phyloP scores from a whole-genome alignment of 1,140 invertebrate species.

The Heliconius hermathena region DNA sequence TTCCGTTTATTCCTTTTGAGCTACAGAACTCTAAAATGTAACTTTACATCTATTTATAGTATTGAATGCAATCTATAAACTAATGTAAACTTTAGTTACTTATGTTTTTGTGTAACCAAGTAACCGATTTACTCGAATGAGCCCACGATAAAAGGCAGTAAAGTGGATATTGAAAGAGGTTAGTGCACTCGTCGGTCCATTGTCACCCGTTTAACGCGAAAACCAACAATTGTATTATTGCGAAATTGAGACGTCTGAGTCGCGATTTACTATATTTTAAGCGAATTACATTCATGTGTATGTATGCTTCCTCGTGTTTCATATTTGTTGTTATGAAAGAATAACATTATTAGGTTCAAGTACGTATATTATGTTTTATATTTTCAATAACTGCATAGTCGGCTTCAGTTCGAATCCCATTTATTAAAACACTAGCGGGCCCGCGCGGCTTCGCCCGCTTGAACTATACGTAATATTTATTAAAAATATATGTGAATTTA shows the following conservation, averaged over 20 bases:
- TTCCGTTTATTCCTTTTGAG: too few relatives aligned
- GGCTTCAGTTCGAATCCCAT: too few relatives aligned
- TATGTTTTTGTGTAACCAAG: neutral
- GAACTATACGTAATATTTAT: too few relatives aligned
- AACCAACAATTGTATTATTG: constrained; percentile 17
- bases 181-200: constrained; percentile 28
- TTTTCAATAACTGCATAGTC: too few relatives aligned
- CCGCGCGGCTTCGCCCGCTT: too few relatives aligned
- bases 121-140: neutral
- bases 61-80: neutral
- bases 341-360: neutral
- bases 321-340: neutral
- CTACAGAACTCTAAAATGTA: neutral
- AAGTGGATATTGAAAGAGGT: constrained; percentile 21
- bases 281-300: neutral
- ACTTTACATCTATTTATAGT: neutral
- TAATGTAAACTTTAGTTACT: neutral
- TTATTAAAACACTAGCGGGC: too few relatives aligned
- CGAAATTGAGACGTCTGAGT: constrained; percentile 15
- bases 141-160: neutral
- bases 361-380: neutral
- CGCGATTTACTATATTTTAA: neutral
- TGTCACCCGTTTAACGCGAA: constrained; percentile 30
- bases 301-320: constrained; percentile 4
- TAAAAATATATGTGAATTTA: too few relatives aligned